These are phyloP conservation scores for Dinomys branickii DNA, from an alignment of 2,113 vertebrate species.

Conservation along the genomic window DNA sequence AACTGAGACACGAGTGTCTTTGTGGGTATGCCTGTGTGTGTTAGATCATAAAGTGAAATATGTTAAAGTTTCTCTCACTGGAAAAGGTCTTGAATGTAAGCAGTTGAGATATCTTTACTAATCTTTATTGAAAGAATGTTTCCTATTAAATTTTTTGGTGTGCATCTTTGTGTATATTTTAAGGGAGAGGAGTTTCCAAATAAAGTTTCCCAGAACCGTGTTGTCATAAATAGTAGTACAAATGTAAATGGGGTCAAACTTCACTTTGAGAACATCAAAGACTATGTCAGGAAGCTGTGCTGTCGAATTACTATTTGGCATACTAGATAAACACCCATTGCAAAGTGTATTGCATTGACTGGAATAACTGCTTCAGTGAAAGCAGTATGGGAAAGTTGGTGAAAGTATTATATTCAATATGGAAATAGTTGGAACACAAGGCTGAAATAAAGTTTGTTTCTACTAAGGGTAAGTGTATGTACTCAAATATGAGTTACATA, in stretches of 20 bases:
- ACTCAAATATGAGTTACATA: conserved; percentile 44
- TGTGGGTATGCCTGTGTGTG: neutral
- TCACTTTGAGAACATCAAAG: conserved; percentile 70
- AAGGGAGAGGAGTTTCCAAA: neutral
- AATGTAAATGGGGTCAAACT: conserved; percentile 50
- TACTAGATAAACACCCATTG: conserved; percentile 74
- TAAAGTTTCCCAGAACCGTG: conserved; percentile 48
- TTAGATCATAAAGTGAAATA: neutral
- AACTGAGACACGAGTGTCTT: neutral
- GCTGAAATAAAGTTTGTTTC: conserved; percentile 56
- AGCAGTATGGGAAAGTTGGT: conserved; percentile 60
- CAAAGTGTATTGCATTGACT: conserved; percentile 60
- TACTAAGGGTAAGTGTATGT: neutral
- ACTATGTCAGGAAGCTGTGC: conserved; percentile 44
- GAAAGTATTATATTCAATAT: neutral
- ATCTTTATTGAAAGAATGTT: conserved; percentile 32
- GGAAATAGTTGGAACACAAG: conserved; percentile 52
- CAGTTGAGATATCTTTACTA: neutral
- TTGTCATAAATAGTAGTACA: conserved; percentile 40
- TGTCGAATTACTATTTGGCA: conserved; percentile 49
- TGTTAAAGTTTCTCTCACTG: conserved; percentile 6
- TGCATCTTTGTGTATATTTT: neutral
- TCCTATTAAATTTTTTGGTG: conserved; percentile 28
- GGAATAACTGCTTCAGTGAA: conserved; percentile 57
- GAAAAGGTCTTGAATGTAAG: neutral